A percentile compares a stretch with the other conserved stretches of the same genome.
Conservation (phyloP, 1,140 invertebrate species). For the Aphaenogaster rudis region DNA sequence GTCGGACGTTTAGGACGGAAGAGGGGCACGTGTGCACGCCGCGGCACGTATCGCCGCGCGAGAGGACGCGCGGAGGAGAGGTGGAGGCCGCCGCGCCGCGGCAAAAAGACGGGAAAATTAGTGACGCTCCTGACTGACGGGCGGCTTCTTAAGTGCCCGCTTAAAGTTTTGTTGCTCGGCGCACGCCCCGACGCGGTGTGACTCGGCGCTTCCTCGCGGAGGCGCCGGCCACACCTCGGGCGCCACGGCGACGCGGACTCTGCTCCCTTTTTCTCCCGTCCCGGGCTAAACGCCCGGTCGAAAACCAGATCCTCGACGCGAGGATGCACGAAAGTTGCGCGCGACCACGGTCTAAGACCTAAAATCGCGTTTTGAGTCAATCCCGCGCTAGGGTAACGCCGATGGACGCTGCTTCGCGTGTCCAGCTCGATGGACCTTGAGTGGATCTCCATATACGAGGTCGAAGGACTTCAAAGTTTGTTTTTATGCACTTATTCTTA, state of each 20-base stretch:
- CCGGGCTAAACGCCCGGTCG: conserved; percentile 52
- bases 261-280: conserved; percentile 60
- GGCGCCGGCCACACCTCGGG: conserved; percentile 82
- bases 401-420: neutral
- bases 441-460: neutral
- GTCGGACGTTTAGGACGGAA: too few relatives aligned
- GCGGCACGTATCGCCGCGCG: conserved; percentile 14
- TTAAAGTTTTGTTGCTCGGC: conserved; percentile 78
- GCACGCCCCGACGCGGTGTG: conserved; percentile 60
- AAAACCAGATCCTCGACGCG: conserved; percentile 4
- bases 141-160: conserved; percentile 78
- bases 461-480: too few relatives aligned
- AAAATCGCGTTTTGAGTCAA: neutral
- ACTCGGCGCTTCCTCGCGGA: conserved; percentile 74
- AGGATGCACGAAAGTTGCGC: too few relatives aligned
- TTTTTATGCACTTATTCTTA: too few relatives aligned
- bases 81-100: conserved; percentile 48
- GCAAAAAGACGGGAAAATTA: conserved; percentile 75
- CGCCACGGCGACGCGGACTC: conserved; percentile 78
- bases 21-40: conserved; percentile 27
- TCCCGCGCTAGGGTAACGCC: conserved; percentile 15
- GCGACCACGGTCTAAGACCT: neutral
- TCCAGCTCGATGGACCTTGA: neutral
- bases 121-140: conserved; percentile 77
- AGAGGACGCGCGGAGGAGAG: conserved; percentile 14